These are phyloP conservation scores for Pocillopora grandis DNA, from an alignment of 92 coral and sea anemone genomes.

Conservation along the genomic window DNA sequence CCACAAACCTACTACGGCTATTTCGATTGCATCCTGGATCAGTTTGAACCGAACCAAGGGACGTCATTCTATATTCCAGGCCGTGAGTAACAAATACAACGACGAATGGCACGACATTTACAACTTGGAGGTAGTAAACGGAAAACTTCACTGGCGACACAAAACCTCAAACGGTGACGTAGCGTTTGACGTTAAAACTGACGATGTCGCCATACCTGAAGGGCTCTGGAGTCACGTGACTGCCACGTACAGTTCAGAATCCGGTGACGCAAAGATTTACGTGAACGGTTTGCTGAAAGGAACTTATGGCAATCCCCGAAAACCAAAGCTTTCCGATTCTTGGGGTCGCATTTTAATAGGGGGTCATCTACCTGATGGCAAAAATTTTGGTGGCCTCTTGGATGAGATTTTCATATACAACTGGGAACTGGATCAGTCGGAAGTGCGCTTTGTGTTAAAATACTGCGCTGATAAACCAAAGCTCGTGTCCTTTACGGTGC, in stretches of 20 bases:
- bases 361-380: conserved; percentile 79
- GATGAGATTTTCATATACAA: conserved; percentile 97
- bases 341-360: conserved; percentile 89
- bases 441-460: conserved; percentile 86
- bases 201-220: conserved; percentile 89
- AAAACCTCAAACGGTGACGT: conserved; percentile 52
- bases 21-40: conserved; percentile 92
- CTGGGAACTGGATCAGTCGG: conserved; percentile 96
- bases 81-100: conserved; percentile 56
- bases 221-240: conserved; percentile 97
- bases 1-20: conserved; percentile 81
- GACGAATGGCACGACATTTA: conserved; percentile 56
- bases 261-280: conserved; percentile 84
- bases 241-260: conserved; percentile 81
- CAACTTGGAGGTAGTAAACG: conserved; percentile 85
- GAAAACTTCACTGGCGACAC: conserved; percentile 88
- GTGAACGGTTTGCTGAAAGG: conserved; percentile 89
- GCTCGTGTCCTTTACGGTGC: conserved; percentile 94
- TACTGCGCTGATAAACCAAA: conserved; percentile 99
- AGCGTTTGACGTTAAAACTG: conserved; percentile 77
- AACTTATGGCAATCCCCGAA: conserved; percentile 52
- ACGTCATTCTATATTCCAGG: conserved; percentile 87
- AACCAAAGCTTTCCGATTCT: conserved; percentile 71
- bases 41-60: conserved; percentile 88
- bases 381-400: conserved; percentile 77